Percentiles rank a stretch among this genome's conserved stretches.
Conservation (phyloP, 2,888 invertebrate genomes). For the Minunthozetes semirufus region DNA sequence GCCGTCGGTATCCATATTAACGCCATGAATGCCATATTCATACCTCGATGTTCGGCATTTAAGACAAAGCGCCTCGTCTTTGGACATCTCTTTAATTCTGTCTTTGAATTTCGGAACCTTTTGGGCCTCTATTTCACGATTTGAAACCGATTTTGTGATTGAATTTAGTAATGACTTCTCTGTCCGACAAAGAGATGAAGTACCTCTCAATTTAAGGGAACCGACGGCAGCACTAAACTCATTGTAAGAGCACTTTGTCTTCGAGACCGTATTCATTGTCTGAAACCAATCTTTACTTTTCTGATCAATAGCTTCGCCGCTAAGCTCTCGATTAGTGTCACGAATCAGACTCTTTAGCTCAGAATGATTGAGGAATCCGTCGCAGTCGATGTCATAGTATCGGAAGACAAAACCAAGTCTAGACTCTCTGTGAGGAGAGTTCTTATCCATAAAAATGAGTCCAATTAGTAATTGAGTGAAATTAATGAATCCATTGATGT, state of each 20-base stretch:
- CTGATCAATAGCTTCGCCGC: no score
- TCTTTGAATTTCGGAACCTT: no score
- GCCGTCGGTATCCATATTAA: slow-evolving; percentile 14
- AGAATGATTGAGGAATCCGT: not conserved
- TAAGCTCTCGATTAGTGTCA: not conserved
- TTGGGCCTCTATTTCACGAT: not conserved
- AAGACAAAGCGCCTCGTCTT: no score
- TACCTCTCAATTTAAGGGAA: slow-evolving; percentile 52
- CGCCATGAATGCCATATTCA: slow-evolving; percentile 19
- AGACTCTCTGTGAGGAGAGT: not conserved
- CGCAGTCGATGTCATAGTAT: slow-evolving; percentile 24
- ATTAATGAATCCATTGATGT: slow-evolving; percentile 7
- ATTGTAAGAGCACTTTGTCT: no score
- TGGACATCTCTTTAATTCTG: no score
- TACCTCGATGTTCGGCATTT: not conserved
- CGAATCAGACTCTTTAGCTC: not conserved
- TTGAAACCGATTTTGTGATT: not conserved
- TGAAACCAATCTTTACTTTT: not conserved
- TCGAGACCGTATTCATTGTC: not conserved
- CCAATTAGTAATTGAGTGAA: slow-evolving; percentile 20
- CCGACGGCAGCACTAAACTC: slow-evolving; percentile 52
- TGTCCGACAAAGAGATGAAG: not conserved
- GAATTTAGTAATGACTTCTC: not conserved
- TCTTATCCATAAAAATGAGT: slow-evolving; percentile 2
- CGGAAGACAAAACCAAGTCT: slow-evolving; percentile 28